phyloP scores from a whole-genome alignment of 2,797 vertebrate genomes.

The Gobionotothen gibberifrons region DNA sequence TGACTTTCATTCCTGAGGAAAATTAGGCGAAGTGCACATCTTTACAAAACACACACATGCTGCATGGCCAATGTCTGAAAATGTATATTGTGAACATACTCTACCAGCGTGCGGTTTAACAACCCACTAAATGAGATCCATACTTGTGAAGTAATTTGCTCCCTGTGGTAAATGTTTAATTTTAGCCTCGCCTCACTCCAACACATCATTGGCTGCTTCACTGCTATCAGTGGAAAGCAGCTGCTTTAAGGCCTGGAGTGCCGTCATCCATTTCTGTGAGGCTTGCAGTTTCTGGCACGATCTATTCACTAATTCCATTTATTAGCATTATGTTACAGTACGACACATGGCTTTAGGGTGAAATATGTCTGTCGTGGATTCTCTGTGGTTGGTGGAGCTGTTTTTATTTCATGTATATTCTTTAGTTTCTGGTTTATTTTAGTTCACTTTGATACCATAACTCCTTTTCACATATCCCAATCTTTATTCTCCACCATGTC shows the following conservation, averaged over 20 bases:
- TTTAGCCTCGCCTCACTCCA: conserved; percentile 22
- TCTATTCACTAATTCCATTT: conserved; percentile 40
- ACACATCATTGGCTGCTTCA: conserved; percentile 17
- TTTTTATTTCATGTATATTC: conserved; percentile 14
- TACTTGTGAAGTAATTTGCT: conserved; percentile 27
- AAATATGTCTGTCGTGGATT: conserved; percentile 12
- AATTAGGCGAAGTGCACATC: no score
- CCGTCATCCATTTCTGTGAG: conserved; percentile 50
- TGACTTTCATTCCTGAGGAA: no score
- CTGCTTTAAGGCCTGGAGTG: conserved; percentile 35
- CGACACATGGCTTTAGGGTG: conserved; percentile 11
- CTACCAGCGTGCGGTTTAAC: not conserved
- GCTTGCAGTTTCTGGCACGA: conserved; percentile 47
- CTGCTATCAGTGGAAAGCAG: conserved; percentile 59
- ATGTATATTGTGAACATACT: not conserved
- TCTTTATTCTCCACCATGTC: conserved; percentile 2
- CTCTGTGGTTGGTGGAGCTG: conserved; percentile 7
- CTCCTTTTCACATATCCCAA: not conserved
- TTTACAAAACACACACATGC: no score
- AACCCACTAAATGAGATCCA: conserved; percentile 21
- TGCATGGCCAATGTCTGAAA: no score
- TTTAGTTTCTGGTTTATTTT: conserved; percentile 16
- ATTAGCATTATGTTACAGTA: conserved; percentile 21
- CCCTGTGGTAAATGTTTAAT: conserved; percentile 34
- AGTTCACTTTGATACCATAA: conserved; percentile 23